A percentile compares a stretch with the other conserved stretches of the same genome.
phyloP scores from a whole-genome alignment of 2,888 invertebrate genomes.

The Idaea biselata region DNA sequence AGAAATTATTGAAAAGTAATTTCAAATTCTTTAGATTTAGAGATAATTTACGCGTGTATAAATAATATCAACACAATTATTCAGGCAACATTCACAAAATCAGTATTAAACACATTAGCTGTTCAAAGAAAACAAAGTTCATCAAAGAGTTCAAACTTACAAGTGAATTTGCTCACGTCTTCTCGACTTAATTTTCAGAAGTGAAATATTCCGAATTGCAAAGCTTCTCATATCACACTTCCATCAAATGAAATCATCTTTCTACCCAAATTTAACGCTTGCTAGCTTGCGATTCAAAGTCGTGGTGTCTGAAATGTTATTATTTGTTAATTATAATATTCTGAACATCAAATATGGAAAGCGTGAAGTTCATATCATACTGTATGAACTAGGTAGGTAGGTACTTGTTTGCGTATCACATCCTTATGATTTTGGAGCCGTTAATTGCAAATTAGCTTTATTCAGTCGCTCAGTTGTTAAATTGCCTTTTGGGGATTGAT shows the following conservation, averaged over 20 bases:
- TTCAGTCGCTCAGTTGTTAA: not conserved
- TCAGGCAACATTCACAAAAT: not conserved
- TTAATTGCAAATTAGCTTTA: not conserved
- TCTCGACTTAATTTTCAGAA: not conserved
- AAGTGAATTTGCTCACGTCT: not conserved
- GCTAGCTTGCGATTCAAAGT: conserved; percentile 18
- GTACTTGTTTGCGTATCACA: not conserved
- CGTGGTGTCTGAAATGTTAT: conserved; percentile 21
- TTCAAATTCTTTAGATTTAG: not conserved
- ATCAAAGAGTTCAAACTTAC: not conserved
- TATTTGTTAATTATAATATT: conserved; percentile 27
- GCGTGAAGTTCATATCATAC: not conserved
- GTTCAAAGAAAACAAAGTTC: not conserved
- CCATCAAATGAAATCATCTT: not conserved
- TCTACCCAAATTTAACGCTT: conserved; percentile 18
- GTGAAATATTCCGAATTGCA: not conserved
- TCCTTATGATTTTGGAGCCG: conserved; percentile 8
- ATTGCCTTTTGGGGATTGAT: not conserved
- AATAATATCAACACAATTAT: not conserved
- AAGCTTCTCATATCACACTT: not conserved
- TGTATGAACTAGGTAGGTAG: not conserved
- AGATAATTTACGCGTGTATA: not conserved
- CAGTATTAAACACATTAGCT: not conserved
- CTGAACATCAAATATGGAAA: conserved; percentile 3
- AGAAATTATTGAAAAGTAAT: not conserved